Conservation (phyloP, 1,140 invertebrate species). For the Hylyphantes graminicola region DNA sequence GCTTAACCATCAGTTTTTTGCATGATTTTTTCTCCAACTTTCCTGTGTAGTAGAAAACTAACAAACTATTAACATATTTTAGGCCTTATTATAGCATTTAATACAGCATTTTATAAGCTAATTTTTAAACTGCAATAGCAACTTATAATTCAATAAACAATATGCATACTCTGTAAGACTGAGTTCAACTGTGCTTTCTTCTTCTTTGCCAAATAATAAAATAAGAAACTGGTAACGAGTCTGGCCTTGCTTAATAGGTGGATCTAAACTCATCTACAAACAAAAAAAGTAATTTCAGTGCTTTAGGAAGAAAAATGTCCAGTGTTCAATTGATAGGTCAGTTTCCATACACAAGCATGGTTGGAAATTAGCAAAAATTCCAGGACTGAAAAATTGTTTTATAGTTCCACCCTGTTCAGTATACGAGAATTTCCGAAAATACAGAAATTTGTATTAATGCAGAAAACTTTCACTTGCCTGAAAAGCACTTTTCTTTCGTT, state of each 20-base stretch:
- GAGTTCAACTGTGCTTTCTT: constrained; percentile 93
- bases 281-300: constrained; percentile 11
- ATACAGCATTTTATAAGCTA: neutral
- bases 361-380: no score
- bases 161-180: constrained; percentile 85
- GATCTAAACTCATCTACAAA: constrained; percentile 87
- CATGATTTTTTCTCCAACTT: no score
- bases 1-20: no score
- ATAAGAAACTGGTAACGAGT: constrained; percentile 95
- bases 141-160: neutral
- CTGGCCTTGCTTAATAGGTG: constrained; percentile 99
- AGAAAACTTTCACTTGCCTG: no score
- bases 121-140: neutral
- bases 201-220: constrained; percentile 87
- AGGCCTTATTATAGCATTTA: neutral
- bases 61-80: neutral
- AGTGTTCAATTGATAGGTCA: no score
- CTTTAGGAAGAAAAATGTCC: no score
- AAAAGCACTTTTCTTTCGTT: no score
- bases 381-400: no score
- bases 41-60: neutral
- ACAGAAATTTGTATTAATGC: no score
- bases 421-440: no score
- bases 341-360: no score
- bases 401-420: no score